These are phyloP conservation scores for Stenotaenia linearis DNA, from an alignment of 2,888 invertebrate species.

Conservation along the genomic window DNA sequence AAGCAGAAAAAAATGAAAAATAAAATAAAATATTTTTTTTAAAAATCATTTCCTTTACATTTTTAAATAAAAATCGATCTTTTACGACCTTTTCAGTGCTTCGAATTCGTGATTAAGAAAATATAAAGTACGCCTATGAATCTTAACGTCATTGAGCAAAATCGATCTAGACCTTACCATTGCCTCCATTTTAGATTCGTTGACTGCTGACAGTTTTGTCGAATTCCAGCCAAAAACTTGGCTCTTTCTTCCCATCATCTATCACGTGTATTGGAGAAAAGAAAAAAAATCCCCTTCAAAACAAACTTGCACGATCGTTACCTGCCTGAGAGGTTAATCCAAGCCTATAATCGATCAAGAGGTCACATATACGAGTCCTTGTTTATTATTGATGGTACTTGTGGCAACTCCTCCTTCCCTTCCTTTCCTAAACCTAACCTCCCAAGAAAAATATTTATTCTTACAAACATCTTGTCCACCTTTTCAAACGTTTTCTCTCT, in stretches of 20 bases:
- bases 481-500: neutral
- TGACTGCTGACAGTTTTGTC: slow-evolving; percentile 23
- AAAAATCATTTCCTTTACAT: neutral
- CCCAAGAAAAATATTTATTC: neutral
- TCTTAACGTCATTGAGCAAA: neutral
- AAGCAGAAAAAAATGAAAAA: neutral
- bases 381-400: neutral
- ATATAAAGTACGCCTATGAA: neutral
- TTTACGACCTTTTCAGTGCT: neutral
- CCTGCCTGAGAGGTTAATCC: neutral
- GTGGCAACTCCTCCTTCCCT: neutral
- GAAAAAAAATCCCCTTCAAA: neutral
- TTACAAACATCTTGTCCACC: neutral
- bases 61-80: neutral
- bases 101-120: neutral
- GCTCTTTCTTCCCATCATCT: slow-evolving; percentile 8
- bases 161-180: neutral
- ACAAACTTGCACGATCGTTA: neutral
- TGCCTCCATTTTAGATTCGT: neutral
- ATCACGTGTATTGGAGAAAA: neutral
- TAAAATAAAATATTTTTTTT: neutral
- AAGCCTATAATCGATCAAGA: neutral
- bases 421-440: neutral
- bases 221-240: neutral
- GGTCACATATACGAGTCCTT: neutral